Evolutionary conservation across 2,113 vertebrate species (phyloP).

Genomic region (Saguinus midas): DNA sequence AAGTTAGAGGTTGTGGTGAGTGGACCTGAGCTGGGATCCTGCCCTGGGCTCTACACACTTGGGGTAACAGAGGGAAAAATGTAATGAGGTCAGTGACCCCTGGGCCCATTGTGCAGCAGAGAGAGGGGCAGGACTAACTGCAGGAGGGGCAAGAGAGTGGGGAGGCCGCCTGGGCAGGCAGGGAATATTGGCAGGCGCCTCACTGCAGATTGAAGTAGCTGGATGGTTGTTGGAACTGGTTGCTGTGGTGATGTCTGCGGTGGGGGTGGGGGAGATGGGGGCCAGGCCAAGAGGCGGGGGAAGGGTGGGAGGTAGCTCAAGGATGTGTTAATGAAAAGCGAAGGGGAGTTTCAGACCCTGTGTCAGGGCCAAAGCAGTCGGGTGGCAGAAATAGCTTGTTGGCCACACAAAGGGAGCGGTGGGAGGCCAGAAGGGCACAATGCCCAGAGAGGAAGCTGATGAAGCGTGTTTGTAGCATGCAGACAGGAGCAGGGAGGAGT

Average conservation of each 20-base stretch:
- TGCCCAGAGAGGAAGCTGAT: constrained; percentile 50
- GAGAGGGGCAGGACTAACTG: background rate
- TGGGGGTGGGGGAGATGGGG: background rate
- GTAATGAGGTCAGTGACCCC: background rate
- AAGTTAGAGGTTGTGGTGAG: background rate
- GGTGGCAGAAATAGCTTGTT: background rate
- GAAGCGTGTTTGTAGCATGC: constrained; percentile 6
- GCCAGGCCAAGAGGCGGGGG: constrained; percentile 47
- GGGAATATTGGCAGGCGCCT: background rate
- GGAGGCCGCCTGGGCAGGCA: background rate
- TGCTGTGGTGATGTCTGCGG: constrained; percentile 65
- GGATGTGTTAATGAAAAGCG: constrained; percentile 68
- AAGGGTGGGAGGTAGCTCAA: constrained; percentile 31
- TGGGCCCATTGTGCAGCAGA: background rate
- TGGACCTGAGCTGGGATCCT: background rate
- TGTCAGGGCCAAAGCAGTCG: constrained; percentile 40
- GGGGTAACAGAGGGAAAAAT: background rate
- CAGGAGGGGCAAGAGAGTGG: background rate
- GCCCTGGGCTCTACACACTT: background rate
- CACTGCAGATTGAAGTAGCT: constrained; percentile 40
- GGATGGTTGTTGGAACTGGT: constrained; percentile 49
- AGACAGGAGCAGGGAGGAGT: constrained; percentile 21
- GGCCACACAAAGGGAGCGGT: constrained; percentile 44
- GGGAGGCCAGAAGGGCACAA: constrained; percentile 23
- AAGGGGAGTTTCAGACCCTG: constrained; percentile 8